Conservation (phyloP, 37 sponge, comb jelly and placozoan genomes). For the Axinella damicornis region DNA sequence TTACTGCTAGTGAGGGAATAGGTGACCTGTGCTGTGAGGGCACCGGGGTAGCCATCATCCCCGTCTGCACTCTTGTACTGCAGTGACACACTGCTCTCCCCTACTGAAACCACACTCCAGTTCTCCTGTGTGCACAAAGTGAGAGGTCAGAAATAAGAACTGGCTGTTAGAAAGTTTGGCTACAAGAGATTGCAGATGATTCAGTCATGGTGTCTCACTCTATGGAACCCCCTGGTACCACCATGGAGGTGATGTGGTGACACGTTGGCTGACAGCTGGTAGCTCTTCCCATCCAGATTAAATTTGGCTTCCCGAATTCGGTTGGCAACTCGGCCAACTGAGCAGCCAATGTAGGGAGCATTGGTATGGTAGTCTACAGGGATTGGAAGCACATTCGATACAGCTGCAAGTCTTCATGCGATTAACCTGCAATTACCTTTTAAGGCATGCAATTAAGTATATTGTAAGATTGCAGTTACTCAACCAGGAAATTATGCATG, state of each 20-base stretch:
- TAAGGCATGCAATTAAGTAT: too few relatives aligned
- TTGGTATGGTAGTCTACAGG: conserved; percentile 48
- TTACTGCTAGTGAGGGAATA: conserved; percentile 57
- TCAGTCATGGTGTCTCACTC: conserved; percentile 39
- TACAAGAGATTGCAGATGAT: not conserved
- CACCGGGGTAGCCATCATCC: conserved; percentile 94
- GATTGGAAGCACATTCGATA: too few relatives aligned
- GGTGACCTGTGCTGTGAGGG: conserved; percentile 49
- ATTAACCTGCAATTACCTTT: too few relatives aligned
- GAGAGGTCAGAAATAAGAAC: not conserved
- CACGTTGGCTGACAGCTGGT: conserved; percentile 76
- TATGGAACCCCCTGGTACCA: conserved; percentile 84
- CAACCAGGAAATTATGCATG: too few relatives aligned
- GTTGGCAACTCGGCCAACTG: conserved; percentile 92
- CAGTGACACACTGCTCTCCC: conserved; percentile 48
- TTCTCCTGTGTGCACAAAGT: conserved; percentile 23
- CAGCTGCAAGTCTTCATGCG: too few relatives aligned
- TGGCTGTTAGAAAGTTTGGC: not conserved
- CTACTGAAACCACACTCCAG: conserved; percentile 41
- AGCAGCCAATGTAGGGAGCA: conserved; percentile 79
- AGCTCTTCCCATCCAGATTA: conserved; percentile 68
- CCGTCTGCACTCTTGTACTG: conserved; percentile 78
- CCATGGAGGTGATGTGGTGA: conserved; percentile 88
- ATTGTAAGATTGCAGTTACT: too few relatives aligned
- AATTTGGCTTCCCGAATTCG: conserved; percentile 87